A percentile compares a stretch with the other conserved stretches of the same genome.
These are phyloP conservation scores for Phymorhynchus buccinoides DNA, from an alignment of 1,140 invertebrate species.

Conservation along the genomic window DNA sequence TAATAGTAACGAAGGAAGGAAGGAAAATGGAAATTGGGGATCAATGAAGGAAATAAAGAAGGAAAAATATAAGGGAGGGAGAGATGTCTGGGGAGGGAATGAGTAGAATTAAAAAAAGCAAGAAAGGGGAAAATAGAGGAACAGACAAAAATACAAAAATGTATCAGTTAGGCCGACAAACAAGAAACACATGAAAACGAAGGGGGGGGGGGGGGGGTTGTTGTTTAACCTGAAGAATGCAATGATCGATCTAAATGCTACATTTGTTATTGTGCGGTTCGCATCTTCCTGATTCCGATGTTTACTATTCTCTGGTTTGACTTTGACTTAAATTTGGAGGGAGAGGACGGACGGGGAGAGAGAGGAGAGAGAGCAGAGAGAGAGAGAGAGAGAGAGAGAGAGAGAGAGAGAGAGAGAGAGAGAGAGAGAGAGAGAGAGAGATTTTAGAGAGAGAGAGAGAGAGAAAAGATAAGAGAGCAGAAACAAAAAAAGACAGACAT, in stretches of 20 bases:
- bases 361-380: too few species aligned
- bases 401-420: neutral
- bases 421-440: conserved; percentile 11
- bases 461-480: neutral
- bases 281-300: too few species aligned
- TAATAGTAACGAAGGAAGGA: neutral
- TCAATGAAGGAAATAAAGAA: neutral
- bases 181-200: neutral
- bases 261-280: too few species aligned
- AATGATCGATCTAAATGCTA: too few species aligned
- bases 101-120: neutral
- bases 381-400: neutral
- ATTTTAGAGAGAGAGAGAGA: neutral
- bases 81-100: neutral
- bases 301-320: too few species aligned
- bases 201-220: too few species aligned
- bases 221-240: too few species aligned
- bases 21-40: neutral
- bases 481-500: neutral
- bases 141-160: neutral
- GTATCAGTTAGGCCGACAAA: neutral
- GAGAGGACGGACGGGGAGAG: too few species aligned
- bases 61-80: neutral
- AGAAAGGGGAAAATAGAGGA: neutral
- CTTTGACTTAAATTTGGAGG: neutral